phyloP scores from a whole-genome alignment of 2,113 vertebrate genomes.

The Cricetomys ansorgei region DNA sequence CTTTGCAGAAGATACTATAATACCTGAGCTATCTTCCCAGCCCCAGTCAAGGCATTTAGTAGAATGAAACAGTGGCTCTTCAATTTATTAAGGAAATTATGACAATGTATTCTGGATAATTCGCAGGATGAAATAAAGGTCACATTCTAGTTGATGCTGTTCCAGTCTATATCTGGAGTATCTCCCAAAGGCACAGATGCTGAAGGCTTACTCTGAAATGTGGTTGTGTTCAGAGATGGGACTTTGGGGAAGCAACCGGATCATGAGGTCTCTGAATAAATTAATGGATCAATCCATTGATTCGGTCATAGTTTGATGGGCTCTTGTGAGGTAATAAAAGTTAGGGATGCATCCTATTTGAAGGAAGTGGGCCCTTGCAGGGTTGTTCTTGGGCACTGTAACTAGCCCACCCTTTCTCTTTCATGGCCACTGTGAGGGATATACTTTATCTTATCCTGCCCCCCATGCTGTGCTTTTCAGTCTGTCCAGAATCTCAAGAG shows the following conservation, averaged over 20 bases:
- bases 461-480: neutral
- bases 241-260: neutral
- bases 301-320: neutral
- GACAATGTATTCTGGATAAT: neutral
- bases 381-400: neutral
- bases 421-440: neutral
- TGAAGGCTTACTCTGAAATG: neutral
- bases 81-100: slow-evolving; percentile 19
- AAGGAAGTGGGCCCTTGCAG: neutral
- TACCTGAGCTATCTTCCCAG: neutral
- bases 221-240: neutral
- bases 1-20: neutral
- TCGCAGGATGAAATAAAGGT: slow-evolving; percentile 19
- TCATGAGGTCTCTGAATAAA: neutral
- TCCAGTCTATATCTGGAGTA: neutral
- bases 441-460: neutral
- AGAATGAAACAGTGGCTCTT: neutral
- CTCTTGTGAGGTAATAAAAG: neutral
- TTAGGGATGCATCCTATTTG: neutral
- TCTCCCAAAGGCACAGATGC: neutral
- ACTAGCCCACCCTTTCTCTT: neutral
- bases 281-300: neutral
- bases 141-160: neutral
- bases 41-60: neutral
- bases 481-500: neutral